Base-by-base conservation (phyloP, 2,797 vertebrate genomes). In the Tokudaia tokunoshimensis region DNA sequence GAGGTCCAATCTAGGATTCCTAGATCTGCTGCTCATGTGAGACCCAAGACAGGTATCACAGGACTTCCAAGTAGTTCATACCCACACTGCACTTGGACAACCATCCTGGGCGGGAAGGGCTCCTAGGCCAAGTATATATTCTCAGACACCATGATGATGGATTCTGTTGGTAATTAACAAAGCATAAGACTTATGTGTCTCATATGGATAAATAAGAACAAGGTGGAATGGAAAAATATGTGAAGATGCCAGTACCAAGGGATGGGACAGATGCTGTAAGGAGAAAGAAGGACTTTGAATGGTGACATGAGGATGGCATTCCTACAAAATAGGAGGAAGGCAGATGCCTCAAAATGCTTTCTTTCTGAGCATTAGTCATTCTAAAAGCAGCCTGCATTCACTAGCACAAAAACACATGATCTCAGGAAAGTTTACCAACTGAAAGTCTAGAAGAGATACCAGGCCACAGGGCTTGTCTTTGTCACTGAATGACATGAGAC, bases 101-200 rank as follows among this genome's bases (percentile, higher is more conserved):
- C 22, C 37, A 41, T 61, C 24, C n/a, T 44, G 59, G 7, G 1
- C 31, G 0, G 1, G 29, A 65, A 61, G 11, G 4, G 17, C 31
- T 41, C 41, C 9, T 6, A 4, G 17, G 20, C 37, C 8, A 91
- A 6, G n/a, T n/a, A 0, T 31, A 96, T 31, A 17, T 12, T 70
- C 2, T 37, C 81, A 92, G 87, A 81, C 85, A 91, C 67, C 92
- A 94, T 91, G 95, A 99, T 99, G 98, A 98, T 94, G 97, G 98
- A 98, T 98, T 98, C 98, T 98, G 98, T 98, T 98, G 92, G 98
- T 99, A 99, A 99, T 99, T 99, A 99, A 98, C 98, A 98, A 97
- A 98, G 98, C 98, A 97, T 98, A 98, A 97, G 98, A 99, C 98
- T 98, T 98, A 98, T 99, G 98, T 98, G 57, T 97, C 94, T 89